Base-by-base conservation (phyloP, 1,140 invertebrate species). In the Gryon sp. region DNA sequence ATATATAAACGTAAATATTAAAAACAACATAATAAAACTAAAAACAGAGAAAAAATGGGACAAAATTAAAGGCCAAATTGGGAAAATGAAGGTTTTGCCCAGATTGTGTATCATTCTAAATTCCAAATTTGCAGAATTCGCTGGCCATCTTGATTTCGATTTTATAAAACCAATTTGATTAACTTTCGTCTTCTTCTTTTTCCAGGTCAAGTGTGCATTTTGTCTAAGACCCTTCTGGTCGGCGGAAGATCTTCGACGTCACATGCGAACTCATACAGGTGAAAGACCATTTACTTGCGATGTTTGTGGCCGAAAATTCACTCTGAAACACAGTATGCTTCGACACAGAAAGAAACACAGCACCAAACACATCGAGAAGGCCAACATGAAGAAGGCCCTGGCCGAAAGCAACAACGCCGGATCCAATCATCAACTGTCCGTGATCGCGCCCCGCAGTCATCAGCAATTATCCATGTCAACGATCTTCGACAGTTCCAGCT, bases 221-320 rank as follows among this genome's bases (percentile, higher is more conserved):
- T 98, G 97, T 84, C 91, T 97, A 80, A 93, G 96, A 63, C 92
- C 96, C 30, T 97, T 97, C 86, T 97, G 96, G 95, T 98, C 96
- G 0, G 94, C 96, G 0, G 96, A 98, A 83, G 97, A 98, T 87
- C 89, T 98, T 0, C 90, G 96, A 0, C 92, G 96, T 5, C 97
- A 98, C 86, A 97, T 98, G 95, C 89, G 96, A 28, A 96, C 95
- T 0, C 95, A 97, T 81, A 96, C 95, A 0, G 95, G 95, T 0
- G 95, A 96, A 81, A 86, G 95, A 0, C 91, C 91, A 0, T 96
- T 95, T 82, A 92, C 93, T 30, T 96, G 95, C 76, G 93, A 95
- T 79, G 92, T 95, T 7, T 97, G 96, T 82, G 87, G 92, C 7
- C 88, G 95, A 2, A 91, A 94, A 48, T 97, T 97, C 88, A 97